These are phyloP conservation scores for Phrynocephalus vlangalii DNA, from an alignment of 2,797 vertebrate genomes.

Conservation along the genomic window DNA sequence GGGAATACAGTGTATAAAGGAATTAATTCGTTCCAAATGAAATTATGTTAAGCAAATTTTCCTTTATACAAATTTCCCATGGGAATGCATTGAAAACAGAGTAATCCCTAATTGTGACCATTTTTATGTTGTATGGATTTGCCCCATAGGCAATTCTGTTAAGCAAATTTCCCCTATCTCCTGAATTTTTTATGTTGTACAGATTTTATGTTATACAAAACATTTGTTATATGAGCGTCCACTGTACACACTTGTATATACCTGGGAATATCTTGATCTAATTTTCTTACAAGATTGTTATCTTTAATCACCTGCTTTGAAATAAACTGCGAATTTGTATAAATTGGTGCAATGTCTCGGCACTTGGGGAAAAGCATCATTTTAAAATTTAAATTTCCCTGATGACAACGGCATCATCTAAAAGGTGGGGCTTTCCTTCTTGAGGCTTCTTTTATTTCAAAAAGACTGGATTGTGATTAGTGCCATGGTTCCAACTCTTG, in stretches of 20 bases:
- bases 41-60: too few relatives aligned
- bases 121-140: too few relatives aligned
- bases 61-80: neutral
- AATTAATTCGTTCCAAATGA: too few relatives aligned
- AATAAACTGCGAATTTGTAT: neutral
- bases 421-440: slow-evolving; percentile 13
- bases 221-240: too few relatives aligned
- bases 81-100: too few relatives aligned
- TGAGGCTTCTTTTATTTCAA: slow-evolving; percentile 19
- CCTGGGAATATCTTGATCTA: neutral
- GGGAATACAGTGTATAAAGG: too few relatives aligned
- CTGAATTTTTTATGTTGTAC: too few relatives aligned
- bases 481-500: neutral
- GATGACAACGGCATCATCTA: neutral
- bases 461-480: neutral
- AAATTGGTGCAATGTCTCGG: neutral
- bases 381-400: too few relatives aligned
- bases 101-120: too few relatives aligned
- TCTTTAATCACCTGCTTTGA: neutral
- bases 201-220: too few relatives aligned
- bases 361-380: neutral
- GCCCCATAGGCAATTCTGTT: too few relatives aligned
- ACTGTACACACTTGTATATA: neutral
- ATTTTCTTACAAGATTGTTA: neutral
- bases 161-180: too few relatives aligned